Evolutionary conservation across 2,797 vertebrate species (phyloP).

Genomic region (Heterohyrax brucei): DNA sequence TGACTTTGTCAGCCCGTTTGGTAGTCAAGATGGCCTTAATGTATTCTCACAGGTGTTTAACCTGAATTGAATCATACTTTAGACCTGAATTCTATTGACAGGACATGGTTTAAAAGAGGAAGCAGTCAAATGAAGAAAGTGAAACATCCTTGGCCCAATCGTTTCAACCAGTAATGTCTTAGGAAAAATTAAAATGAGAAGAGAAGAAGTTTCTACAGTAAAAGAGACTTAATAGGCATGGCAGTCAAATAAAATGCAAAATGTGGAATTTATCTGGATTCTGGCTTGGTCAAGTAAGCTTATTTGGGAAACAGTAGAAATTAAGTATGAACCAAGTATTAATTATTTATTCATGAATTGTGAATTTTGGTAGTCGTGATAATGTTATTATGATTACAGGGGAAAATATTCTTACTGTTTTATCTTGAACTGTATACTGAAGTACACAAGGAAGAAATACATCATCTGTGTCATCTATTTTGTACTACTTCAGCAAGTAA

Average conservation of each 20-base stretch:
- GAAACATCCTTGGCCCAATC: background rate
- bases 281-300: background rate
- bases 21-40: conserved; percentile 25
- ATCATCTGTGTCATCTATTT: conserved; percentile 12
- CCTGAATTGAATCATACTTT: conserved; percentile 5
- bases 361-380: conserved; percentile 15
- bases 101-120: conserved; percentile 16
- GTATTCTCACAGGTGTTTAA: background rate
- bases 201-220: background rate
- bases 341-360: conserved; percentile 1
- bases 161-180: background rate
- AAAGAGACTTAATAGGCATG: conserved; percentile 10
- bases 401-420: background rate
- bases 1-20: conserved; percentile 7
- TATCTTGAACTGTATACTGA: conserved; percentile 40
- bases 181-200: background rate
- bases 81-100: conserved; percentile 24
- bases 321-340: conserved; percentile 1
- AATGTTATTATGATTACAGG: conserved; percentile 41
- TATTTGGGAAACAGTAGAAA: conserved; percentile 49
- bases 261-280: background rate
- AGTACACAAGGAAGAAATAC: background rate
- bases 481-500: background rate
- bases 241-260: conserved; percentile 40
- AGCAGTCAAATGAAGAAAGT: background rate